Evolutionary conservation across 1,140 invertebrate species (phyloP), one percentile per base, ranked within the genome.

Genomic region (Drosophila bocki): DNA sequence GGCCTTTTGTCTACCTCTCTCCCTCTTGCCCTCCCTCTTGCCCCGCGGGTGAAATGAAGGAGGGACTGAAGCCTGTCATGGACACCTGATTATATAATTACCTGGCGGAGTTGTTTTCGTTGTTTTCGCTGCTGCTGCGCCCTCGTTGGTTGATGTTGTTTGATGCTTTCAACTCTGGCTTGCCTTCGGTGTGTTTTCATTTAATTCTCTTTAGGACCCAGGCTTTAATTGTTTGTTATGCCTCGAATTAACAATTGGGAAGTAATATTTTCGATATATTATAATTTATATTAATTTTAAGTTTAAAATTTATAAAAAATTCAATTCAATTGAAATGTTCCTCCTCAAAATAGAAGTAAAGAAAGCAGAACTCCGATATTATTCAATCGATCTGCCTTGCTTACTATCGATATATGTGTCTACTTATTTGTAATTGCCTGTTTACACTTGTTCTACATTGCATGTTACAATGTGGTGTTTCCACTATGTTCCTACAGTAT

Each of bases 1-100:
- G 60, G 69, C 58, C 60, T 67, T 75, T 68, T 82, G 63, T 60
- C 74, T 69, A 41, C 45, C 67, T 54, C 74, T 45, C 54, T 12
- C 47, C 35, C 32, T 22, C 11, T 11, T 19, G 3, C 26, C 32
- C 42, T 29, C 6, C 3, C 44, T 9, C 51, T 17, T 0, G 26
- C 26, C 44, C 29, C 41, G 32, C 17, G 53, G 58, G 50, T 41
- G 47, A 13, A 0, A 35, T 4, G 15, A 13, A 12, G 8, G 17
- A 26, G 33, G 33, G 7, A 47, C 11, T 32, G 48, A 56, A 29
- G 56, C 75, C 69, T 85, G 83, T 78, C 82, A 85, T 78, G 76
- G 82, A 74, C 83, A 87, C 65, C 82, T 87, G 82, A 87, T 85
- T 86, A 87, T 86, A 87, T 75, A 75, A 82, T 64, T 68, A 78